phyloP scores from a whole-genome alignment of 1,140 invertebrate genomes.

The Argopecten irradians region DNA sequence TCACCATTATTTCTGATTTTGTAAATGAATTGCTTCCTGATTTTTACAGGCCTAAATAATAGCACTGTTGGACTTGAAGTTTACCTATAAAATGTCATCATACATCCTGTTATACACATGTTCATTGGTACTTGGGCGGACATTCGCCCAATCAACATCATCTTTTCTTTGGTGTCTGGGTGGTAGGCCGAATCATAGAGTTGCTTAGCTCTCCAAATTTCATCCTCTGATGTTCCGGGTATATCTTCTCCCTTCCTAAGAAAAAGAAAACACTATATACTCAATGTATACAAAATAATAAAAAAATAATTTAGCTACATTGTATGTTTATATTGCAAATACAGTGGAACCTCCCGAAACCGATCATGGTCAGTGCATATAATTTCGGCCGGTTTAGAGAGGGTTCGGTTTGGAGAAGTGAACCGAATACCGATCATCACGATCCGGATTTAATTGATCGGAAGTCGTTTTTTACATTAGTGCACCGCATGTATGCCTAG shows the following conservation, averaged over 20 bases:
- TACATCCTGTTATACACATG: conserved; percentile 92
- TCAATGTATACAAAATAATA: conserved; percentile 6
- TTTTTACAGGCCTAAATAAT: too few relatives aligned
- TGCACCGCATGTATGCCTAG: too few relatives aligned
- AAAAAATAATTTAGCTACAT: background rate
- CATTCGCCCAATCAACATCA: conserved; percentile 98
- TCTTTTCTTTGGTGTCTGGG: conserved; percentile 97
- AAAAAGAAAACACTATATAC: conserved; percentile 35
- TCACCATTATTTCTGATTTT: too few relatives aligned
- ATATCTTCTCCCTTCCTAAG: conserved; percentile 85
- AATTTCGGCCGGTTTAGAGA: too few relatives aligned
- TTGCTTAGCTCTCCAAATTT: conserved; percentile 94
- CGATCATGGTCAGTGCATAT: too few relatives aligned
- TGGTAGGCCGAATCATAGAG: conserved; percentile 98
- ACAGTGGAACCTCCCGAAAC: too few relatives aligned
- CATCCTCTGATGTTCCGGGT: conserved; percentile 84
- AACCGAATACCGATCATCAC: too few relatives aligned
- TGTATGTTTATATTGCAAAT: background rate
- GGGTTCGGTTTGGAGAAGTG: too few relatives aligned
- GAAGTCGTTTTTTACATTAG: too few relatives aligned
- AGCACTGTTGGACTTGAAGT: conserved; percentile 57
- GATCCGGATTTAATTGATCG: too few relatives aligned
- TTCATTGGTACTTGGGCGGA: conserved; percentile 98
- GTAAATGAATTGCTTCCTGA: too few relatives aligned
- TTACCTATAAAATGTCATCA: conserved; percentile 98